phyloP scores from a whole-genome alignment of 2,113 vertebrate species.

The Macroglossus sobrinus region DNA sequence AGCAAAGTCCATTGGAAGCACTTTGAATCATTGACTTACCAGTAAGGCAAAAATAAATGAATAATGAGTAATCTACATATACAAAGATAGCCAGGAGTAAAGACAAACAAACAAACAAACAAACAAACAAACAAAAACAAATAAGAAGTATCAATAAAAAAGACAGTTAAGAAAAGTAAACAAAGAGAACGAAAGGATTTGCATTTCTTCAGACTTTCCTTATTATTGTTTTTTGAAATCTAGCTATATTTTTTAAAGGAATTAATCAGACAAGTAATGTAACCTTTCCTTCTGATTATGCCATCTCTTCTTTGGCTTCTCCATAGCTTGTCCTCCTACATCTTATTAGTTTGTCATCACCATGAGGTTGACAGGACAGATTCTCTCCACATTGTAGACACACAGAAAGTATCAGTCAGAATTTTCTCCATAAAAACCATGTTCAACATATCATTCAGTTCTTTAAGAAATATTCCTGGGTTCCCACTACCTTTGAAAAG shows the following conservation, averaged over 20 bases:
- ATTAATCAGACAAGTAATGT: too few species aligned
- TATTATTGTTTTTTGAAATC: neutral
- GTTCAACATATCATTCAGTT: neutral
- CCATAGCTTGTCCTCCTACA: neutral
- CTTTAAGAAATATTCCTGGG: neutral
- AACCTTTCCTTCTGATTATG: neutral
- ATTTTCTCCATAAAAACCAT: neutral
- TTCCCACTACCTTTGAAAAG: neutral
- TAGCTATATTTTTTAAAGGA: neutral
- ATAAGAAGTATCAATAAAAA: rapidly evolving
- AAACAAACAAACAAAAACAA: too few species aligned
- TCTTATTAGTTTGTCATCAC: neutral
- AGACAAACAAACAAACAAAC: too few species aligned
- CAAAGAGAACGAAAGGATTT: neutral
- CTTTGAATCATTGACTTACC: neutral
- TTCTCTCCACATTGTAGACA: neutral
- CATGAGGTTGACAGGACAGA: neutral
- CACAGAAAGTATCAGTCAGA: neutral
- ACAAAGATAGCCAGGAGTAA: neutral
- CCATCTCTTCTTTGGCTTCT: neutral
- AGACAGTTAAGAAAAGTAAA: neutral
- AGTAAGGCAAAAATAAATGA: neutral
- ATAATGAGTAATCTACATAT: rapidly evolving
- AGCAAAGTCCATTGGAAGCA: too few species aligned
- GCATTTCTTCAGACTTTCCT: neutral